Conservation (phyloP, 53 echinoderm and acorn worm genomes). For the Luidia sarsii region DNA sequence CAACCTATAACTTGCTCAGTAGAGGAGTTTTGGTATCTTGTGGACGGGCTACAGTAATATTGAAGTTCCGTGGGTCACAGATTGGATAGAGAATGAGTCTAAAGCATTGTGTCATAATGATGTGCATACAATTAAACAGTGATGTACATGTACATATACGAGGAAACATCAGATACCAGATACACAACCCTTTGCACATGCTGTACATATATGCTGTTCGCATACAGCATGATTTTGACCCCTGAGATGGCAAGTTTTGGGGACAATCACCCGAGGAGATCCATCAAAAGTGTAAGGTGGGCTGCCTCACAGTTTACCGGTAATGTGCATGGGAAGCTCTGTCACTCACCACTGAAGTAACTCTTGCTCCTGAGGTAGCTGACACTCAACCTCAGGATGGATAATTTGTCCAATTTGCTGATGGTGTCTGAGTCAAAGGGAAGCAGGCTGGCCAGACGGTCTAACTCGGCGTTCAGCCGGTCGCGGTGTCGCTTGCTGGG, state of each 20-base stretch:
- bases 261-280: too few relatives aligned
- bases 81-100: too few relatives aligned
- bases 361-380: conserved; percentile 97
- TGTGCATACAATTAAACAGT: too few relatives aligned
- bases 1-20: too few relatives aligned
- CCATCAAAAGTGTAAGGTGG: not conserved
- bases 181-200: not conserved
- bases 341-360: conserved; percentile 87
- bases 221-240: not conserved
- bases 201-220: not conserved
- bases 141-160: too few relatives aligned
- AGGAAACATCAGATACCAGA: not conserved
- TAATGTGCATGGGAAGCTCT: not conserved
- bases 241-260: too few relatives aligned
- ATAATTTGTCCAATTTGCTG: conserved; percentile 91
- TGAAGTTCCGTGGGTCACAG: too few relatives aligned
- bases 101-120: too few relatives aligned
- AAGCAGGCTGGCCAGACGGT: conserved; percentile 81
- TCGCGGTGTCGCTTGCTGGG: conserved; percentile 98
- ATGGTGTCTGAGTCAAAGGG: conserved; percentile 93
- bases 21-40: too few relatives aligned
- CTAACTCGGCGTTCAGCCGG: conserved; percentile 91
- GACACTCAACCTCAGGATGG: conserved; percentile 92
- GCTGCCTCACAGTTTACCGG: too few relatives aligned
- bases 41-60: too few relatives aligned